A percentile compares a stretch with the other conserved stretches of the same genome.
Conservation (phyloP, 1,140 invertebrate species). For the Agrypnia vestita region DNA sequence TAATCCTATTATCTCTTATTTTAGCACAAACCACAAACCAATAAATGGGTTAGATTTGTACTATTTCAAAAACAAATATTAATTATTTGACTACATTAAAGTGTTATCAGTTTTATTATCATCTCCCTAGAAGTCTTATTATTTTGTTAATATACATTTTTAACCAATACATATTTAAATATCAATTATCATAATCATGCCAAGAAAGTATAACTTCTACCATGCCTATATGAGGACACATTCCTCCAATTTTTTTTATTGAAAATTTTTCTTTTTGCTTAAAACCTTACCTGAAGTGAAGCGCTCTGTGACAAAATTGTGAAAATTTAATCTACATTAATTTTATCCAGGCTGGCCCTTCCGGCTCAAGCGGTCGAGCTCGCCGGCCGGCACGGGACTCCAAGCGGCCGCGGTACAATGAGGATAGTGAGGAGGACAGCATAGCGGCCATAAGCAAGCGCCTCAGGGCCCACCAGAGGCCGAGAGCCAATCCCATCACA, state of each 20-base stretch:
- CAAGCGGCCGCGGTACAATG: conserved; percentile 77
- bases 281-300: neutral
- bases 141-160: too few relatives aligned
- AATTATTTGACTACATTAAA: too few relatives aligned
- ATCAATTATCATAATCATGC: too few relatives aligned
- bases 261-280: neutral
- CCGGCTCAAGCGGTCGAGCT: conserved; percentile 36
- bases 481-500: conserved; percentile 55
- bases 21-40: neutral
- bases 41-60: neutral
- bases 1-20: neutral
- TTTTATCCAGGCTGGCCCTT: conserved; percentile 52
- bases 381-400: conserved; percentile 63
- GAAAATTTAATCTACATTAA: neutral
- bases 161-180: too few relatives aligned
- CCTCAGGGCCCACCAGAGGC: conserved; percentile 63
- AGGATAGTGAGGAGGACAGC: conserved; percentile 78
- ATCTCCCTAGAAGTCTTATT: too few relatives aligned
- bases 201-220: too few relatives aligned
- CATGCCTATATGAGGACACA: too few relatives aligned
- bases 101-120: too few relatives aligned
- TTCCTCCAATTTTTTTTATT: neutral
- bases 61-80: too few relatives aligned
- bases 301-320: neutral
- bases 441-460: conserved; percentile 71